A percentile compares a stretch with the other conserved stretches of the same genome.
phyloP scores from a whole-genome alignment of 2,888 invertebrate species.

The Eupeodes luniger region DNA sequence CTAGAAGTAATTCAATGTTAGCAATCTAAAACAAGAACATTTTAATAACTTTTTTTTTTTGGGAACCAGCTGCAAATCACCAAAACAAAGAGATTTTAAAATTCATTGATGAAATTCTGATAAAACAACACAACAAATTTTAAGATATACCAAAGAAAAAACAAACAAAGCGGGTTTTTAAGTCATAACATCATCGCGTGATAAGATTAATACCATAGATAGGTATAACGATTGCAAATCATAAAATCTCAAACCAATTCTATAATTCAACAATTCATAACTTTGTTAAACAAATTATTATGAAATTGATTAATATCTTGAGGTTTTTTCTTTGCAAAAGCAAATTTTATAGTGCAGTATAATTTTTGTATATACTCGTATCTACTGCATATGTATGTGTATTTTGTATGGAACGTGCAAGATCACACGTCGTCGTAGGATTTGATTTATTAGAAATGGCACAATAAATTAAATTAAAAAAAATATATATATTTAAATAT shows the following conservation, averaged over 20 bases:
- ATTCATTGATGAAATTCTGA: background rate
- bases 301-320: constrained; percentile 12
- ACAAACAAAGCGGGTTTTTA: constrained; percentile 4
- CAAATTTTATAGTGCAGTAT: constrained; percentile 4
- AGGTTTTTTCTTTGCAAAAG: background rate
- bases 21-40: background rate
- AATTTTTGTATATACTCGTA: background rate
- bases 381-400: background rate
- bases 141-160: background rate
- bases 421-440: constrained; percentile 13
- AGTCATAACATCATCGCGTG: background rate
- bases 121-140: background rate
- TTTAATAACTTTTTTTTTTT: background rate
- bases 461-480: background rate
- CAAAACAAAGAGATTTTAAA: background rate
- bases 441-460: background rate
- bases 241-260: background rate
- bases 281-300: background rate
- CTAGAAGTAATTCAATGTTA: no score
- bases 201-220: background rate
- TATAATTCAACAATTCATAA: constrained; percentile 7
- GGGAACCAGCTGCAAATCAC: background rate
- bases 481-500: background rate
- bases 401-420: background rate
- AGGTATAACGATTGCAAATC: background rate